A percentile compares a stretch with the other conserved stretches of the same genome.
Evolutionary conservation across 2,797 vertebrate genomes (phyloP).

Genomic region (Xenopus petersii): DNA sequence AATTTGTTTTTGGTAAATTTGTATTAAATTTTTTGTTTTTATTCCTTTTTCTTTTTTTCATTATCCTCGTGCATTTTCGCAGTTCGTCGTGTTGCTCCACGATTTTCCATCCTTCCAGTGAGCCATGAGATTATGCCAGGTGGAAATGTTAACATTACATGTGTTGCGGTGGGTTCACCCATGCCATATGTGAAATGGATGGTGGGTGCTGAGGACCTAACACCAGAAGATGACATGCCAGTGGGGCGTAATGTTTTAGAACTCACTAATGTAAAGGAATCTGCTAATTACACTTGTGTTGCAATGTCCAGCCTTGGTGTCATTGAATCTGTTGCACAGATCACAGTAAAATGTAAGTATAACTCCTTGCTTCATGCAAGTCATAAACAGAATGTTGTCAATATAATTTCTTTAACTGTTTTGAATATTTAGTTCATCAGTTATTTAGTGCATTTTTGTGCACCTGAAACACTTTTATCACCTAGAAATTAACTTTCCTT

Average conservation of each 20-base stretch:
- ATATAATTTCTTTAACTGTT: too few relatives aligned
- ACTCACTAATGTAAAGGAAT: constrained; percentile 91
- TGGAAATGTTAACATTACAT: constrained; percentile 96
- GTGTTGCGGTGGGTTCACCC: constrained; percentile 95
- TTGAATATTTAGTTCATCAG: too few relatives aligned
- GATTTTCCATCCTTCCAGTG: constrained; percentile 95
- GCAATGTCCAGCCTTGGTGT: constrained; percentile 98
- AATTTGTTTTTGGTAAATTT: constrained; percentile 66
- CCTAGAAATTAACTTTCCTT: too few relatives aligned
- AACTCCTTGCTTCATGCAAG: neutral
- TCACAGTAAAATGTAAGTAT: constrained; percentile 96
- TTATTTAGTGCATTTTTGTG: too few relatives aligned
- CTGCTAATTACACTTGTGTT: constrained; percentile 97
- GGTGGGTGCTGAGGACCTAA: constrained; percentile 94
- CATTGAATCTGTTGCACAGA: constrained; percentile 93
- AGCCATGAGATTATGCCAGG: constrained; percentile 98
- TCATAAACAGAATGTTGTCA: too few relatives aligned
- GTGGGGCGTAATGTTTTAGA: constrained; percentile 96
- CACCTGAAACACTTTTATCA: too few relatives aligned
- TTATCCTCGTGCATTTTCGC: constrained; percentile 81
- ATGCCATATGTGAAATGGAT: constrained; percentile 99
- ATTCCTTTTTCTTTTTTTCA: constrained; percentile 63
- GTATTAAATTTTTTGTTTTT: constrained; percentile 68
- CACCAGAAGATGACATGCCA: constrained; percentile 97
- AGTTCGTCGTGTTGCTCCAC: constrained; percentile 97